Conservation (phyloP, 2,888 invertebrate genomes). For the Balanococcus diminutus region DNA sequence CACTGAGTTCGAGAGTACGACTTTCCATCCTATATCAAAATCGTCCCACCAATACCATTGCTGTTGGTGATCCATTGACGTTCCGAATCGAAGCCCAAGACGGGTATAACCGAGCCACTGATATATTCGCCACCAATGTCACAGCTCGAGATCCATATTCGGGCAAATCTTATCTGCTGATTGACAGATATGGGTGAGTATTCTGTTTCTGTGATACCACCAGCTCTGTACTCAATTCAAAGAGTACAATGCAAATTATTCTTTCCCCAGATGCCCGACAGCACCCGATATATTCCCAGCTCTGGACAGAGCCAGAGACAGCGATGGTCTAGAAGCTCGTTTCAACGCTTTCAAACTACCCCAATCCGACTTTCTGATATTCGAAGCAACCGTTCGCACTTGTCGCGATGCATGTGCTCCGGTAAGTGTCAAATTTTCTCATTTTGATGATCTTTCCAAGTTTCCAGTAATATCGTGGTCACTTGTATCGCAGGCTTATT, state of each 20-base stretch:
- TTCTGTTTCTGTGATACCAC: neutral
- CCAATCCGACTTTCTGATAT: slow-evolving; percentile 90
- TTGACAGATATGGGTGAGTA: slow-evolving; percentile 83
- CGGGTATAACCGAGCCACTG: slow-evolving; percentile 84
- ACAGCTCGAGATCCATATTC: slow-evolving; percentile 91
- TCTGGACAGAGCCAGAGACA: slow-evolving; percentile 81
- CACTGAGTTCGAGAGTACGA: slow-evolving; percentile 85
- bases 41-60: slow-evolving; percentile 88
- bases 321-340: slow-evolving; percentile 85
- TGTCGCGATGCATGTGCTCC: slow-evolving; percentile 90
- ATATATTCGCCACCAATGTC: slow-evolving; percentile 92
- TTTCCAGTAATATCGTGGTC: neutral
- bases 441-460: neutral
- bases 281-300: slow-evolving; percentile 92
- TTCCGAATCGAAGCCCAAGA: slow-evolving; percentile 88
- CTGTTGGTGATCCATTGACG: slow-evolving; percentile 89
- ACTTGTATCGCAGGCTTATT: slow-evolving; percentile 71
- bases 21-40: slow-evolving; percentile 87
- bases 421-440: slow-evolving; percentile 62
- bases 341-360: slow-evolving; percentile 95
- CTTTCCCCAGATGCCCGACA: slow-evolving; percentile 78
- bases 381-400: slow-evolving; percentile 88
- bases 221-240: too few relatives aligned
- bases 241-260: too few relatives aligned
- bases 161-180: slow-evolving; percentile 85